A percentile compares a stretch with the other conserved stretches of the same genome.
These are phyloP conservation scores for Sinhomidia bicolor DNA, from an alignment of 2,888 invertebrate species.

Conservation along the genomic window DNA sequence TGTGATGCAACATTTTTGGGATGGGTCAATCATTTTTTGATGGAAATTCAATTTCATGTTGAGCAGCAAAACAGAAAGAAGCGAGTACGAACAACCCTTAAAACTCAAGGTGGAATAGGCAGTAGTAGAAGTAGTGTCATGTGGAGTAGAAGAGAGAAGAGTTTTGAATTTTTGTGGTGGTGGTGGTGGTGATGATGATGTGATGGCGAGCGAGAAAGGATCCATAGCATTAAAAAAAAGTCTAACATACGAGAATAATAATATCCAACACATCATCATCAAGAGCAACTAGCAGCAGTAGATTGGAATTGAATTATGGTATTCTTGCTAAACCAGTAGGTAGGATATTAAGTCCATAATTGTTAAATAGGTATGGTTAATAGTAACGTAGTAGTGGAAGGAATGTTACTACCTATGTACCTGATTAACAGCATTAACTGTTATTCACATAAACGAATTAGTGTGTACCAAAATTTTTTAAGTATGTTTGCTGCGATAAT, in stretches of 20 bases:
- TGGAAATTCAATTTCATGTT: slow-evolving; percentile 72
- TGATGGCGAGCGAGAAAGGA: not conserved
- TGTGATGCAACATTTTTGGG: slow-evolving; percentile 68
- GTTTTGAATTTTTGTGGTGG: not conserved
- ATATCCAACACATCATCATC: slow-evolving; percentile 20
- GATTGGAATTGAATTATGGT: slow-evolving; percentile 5
- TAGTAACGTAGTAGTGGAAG: too few relatives aligned
- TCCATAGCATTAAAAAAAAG: not conserved
- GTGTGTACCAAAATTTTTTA: slow-evolving; percentile 6
- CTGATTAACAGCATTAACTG: slow-evolving; percentile 14
- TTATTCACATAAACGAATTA: not conserved
- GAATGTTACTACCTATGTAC: not conserved
- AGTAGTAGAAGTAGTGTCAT: slow-evolving; percentile 50
- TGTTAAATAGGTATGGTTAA: slow-evolving; percentile 8
- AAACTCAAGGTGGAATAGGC: slow-evolving; percentile 43
- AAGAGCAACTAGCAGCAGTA: not conserved
- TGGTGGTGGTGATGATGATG: too few relatives aligned
- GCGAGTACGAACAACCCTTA: slow-evolving; percentile 67
- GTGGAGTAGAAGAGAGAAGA: slow-evolving; percentile 35
- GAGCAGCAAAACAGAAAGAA: slow-evolving; percentile 39
- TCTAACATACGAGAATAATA: not conserved
- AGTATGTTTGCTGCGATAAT: too few relatives aligned
- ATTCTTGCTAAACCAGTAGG: slow-evolving; percentile 9
- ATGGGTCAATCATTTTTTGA: slow-evolving; percentile 73
- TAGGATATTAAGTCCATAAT: slow-evolving; percentile 49